Conservation (phyloP, 2,888 invertebrate genomes). For the Camponotus fellah region DNA sequence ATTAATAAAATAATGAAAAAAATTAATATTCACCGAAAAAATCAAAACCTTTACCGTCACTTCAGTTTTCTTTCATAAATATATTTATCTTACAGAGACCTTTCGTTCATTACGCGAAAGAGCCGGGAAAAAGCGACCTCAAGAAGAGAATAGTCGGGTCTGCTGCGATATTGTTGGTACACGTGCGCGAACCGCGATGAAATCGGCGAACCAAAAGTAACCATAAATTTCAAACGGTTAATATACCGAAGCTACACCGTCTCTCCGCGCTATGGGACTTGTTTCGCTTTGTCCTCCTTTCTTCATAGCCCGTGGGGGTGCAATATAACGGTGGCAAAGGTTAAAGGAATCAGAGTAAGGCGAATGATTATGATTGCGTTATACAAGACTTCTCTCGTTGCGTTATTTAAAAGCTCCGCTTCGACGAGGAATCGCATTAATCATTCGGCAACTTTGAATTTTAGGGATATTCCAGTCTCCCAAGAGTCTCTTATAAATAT, state of each 20-base stretch:
- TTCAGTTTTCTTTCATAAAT: not conserved
- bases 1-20: not conserved
- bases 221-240: slow-evolving; percentile 81
- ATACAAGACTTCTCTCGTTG: not conserved
- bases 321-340: slow-evolving; percentile 30
- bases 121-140: slow-evolving; percentile 41
- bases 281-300: slow-evolving; percentile 25
- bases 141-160: slow-evolving; percentile 33
- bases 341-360: slow-evolving; percentile 35
- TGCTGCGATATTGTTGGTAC: slow-evolving; percentile 26
- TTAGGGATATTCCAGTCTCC: not conserved
- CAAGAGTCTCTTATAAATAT: no score
- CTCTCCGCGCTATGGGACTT: slow-evolving; percentile 24
- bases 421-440: slow-evolving; percentile 25
- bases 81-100: not conserved
- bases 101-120: slow-evolving; percentile 75
- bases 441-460: not conserved
- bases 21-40: not conserved
- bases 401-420: slow-evolving; percentile 19
- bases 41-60: not conserved
- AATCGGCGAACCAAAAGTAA: slow-evolving; percentile 73
- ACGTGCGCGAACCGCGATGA: slow-evolving; percentile 71
- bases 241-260: slow-evolving; percentile 71
- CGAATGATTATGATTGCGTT: slow-evolving; percentile 15
- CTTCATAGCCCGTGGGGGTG: slow-evolving; percentile 4